Evolutionary conservation across 64 coral and sea anemone species (phyloP), one percentile per base, ranked within the genome.

Genomic region (Montipora cactus): DNA sequence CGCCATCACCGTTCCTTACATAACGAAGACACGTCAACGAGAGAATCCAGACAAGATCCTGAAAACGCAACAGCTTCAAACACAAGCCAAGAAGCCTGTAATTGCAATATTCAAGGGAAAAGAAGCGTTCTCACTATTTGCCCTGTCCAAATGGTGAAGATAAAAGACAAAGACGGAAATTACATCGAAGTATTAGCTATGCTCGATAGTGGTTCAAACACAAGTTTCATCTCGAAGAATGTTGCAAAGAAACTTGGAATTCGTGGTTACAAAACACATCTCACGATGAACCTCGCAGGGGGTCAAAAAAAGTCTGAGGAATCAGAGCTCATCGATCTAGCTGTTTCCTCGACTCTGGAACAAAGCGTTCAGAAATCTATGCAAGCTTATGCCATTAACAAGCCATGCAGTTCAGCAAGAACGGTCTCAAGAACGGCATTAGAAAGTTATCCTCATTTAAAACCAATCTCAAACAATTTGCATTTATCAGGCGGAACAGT

Each of bases 201-300:
- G 93, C 23, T 94, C 28, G 76, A 94, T 67, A 82, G 77, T 71
- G 92, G 92, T 1, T 90, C 87, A n/a, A 95, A 95, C 71, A 84
- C 55, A 6, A 95, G 87, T 9, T 84, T 95, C 21, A 74, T 95
- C 44, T 90, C 88, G 19, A 87, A 80, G 20, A 83, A 28, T n/a
- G 67, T 79, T 2, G 88, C 62, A 0, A 84, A 87, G 71, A 72
- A 87, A 22, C 88, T 95, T 2, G 88, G 81, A 5, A 66, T 95
- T 5, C 75, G 69, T 19, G 93, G 93, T 3, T 1, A 59, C 13
- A 76, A 89, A 73, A 78, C 69, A 25, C 25, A 90, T 1, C n/a
- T 90, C 1, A 94, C 68, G 0, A 84, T 89, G 92, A 94, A 88
- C 3, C 44, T 89, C 22, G 84, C 77, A 25, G 93, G 79, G 57